Evolutionary conservation across 2,797 vertebrate genomes (phyloP).

Genomic region (Etheostoma nigrum): DNA sequence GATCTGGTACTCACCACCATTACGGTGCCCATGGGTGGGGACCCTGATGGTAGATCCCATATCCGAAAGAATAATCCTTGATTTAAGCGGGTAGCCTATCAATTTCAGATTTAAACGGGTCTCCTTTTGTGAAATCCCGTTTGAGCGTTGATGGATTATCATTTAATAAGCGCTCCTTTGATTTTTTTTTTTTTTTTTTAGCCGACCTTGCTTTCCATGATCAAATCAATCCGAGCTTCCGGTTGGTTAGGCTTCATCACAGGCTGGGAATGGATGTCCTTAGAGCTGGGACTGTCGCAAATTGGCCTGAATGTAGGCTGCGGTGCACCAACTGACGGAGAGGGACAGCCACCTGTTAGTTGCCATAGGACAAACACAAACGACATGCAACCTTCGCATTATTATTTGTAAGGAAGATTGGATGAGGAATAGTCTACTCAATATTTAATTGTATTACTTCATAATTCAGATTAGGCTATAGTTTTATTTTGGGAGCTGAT

Average conservation of each 20-base stretch:
- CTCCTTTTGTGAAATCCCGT: conserved; percentile 15
- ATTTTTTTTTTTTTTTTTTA: conserved; percentile 26
- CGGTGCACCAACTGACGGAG: background rate
- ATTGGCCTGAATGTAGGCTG: conserved; percentile 48
- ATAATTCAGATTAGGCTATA: background rate
- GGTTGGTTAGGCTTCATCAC: conserved; percentile 61
- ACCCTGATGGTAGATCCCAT: conserved; percentile 74
- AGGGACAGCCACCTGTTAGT: conserved; percentile 29
- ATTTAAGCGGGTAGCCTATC: background rate
- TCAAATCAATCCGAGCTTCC: conserved; percentile 84
- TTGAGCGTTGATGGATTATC: conserved; percentile 16
- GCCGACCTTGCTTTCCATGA: conserved; percentile 56
- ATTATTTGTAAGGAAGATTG: background rate
- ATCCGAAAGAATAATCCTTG: conserved; percentile 55
- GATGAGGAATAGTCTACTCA: background rate
- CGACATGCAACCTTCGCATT: background rate
- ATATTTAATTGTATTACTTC: too few species aligned
- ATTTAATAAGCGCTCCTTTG: conserved; percentile 47
- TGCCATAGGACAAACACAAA: too few species aligned
- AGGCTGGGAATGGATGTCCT: conserved; percentile 57
- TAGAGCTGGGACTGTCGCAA: conserved; percentile 59
- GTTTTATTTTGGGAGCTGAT: conserved; percentile 3
- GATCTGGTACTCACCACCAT: conserved; percentile 77
- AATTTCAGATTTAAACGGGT: background rate
- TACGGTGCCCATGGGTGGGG: conserved; percentile 78